Conservation (phyloP, 2,888 invertebrate species). For the Drosophila diplacantha region DNA sequence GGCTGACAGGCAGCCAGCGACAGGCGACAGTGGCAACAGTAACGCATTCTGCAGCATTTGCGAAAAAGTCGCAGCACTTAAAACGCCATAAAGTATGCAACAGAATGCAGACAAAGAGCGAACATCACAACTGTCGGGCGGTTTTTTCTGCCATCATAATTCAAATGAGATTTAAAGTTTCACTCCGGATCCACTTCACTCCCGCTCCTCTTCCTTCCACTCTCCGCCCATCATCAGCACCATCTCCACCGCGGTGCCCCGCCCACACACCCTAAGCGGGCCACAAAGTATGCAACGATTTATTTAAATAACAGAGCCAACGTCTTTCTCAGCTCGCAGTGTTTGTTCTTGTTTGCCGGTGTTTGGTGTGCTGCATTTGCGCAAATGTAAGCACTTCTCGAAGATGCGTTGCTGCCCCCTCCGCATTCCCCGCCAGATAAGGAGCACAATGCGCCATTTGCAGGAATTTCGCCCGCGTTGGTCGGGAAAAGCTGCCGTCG, state of each 20-base stretch:
- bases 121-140: conserved; percentile 61
- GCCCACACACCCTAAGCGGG: conserved; percentile 17
- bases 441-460: conserved; percentile 60
- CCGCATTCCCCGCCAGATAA: conserved; percentile 33
- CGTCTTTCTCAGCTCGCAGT: conserved; percentile 46
- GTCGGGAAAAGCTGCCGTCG: conserved; percentile 27
- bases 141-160: conserved; percentile 69
- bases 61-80: conserved; percentile 54
- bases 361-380: conserved; percentile 46
- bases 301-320: conserved; percentile 66
- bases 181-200: conserved; percentile 8
- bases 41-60: conserved; percentile 52
- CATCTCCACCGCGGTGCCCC: not conserved
- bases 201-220: not conserved
- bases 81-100: conserved; percentile 62
- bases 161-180: conserved; percentile 75
- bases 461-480: conserved; percentile 48
- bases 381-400: conserved; percentile 58
- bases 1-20: conserved; percentile 48
- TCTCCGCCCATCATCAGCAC: not conserved
- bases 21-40: conserved; percentile 43
- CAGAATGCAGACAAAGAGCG: conserved; percentile 49
- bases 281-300: conserved; percentile 76
- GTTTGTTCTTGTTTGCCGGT: conserved; percentile 24
- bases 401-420: conserved; percentile 9